Evolutionary conservation across 2,113 vertebrate genomes (phyloP).

Genomic region (Girardinichthys multiradiatus): DNA sequence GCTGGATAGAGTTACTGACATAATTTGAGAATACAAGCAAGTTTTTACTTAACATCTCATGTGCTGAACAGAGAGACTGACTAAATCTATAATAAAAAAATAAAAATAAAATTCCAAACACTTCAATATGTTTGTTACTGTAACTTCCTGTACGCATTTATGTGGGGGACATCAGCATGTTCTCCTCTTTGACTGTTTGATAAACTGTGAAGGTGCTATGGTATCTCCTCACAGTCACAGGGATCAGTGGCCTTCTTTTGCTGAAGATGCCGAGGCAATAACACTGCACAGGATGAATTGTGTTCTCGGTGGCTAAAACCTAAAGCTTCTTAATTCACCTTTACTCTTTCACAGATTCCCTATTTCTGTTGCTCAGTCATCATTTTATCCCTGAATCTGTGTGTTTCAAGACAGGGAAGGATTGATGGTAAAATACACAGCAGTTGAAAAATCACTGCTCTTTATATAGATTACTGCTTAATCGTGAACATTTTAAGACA

Average conservation of each 20-base stretch:
- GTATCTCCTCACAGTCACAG: conserved; percentile 66
- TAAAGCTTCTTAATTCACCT: conserved; percentile 4
- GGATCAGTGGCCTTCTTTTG: conserved; percentile 70
- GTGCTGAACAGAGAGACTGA: conserved; percentile 2
- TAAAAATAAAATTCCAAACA: background rate
- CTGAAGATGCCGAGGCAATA: conserved; percentile 52
- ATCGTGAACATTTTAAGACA: conserved; percentile 15
- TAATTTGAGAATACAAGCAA: background rate
- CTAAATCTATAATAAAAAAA: background rate
- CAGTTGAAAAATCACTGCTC: background rate
- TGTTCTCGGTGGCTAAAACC: conserved; percentile 35
- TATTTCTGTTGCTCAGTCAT: conserved; percentile 14
- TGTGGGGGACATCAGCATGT: conserved; percentile 36
- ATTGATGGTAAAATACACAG: background rate
- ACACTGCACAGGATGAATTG: conserved; percentile 60
- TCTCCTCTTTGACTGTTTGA: conserved; percentile 67
- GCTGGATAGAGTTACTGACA: conserved; percentile 4
- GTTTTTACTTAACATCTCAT: conserved; percentile 23
- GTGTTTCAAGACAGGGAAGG: background rate
- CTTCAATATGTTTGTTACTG: background rate
- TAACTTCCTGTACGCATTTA: background rate
- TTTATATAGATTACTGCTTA: conserved; percentile 1
- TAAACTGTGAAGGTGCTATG: conserved; percentile 79
- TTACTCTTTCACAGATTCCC: conserved; percentile 26
- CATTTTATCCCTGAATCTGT: background rate